Conservation (phyloP, 2,888 invertebrate genomes). For the Gastrophysa polygoni region DNA sequence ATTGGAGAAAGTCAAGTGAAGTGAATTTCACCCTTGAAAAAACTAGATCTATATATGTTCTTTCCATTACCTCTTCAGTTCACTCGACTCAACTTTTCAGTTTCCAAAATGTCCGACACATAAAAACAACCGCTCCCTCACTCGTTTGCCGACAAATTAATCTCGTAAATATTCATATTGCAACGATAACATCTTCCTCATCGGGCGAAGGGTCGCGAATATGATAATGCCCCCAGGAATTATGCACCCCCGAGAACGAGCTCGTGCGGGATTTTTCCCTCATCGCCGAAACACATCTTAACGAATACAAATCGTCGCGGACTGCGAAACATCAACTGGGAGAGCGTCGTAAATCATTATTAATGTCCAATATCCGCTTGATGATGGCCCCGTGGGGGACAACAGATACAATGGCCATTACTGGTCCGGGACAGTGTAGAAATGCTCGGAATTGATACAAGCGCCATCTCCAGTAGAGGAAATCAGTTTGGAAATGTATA, state of each 20-base stretch:
- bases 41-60: no score
- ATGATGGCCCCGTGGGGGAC: not conserved
- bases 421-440: not conserved
- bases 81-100: no score
- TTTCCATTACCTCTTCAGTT: no score
- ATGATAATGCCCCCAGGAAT: not conserved
- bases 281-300: not conserved
- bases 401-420: not conserved
- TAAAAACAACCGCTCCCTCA: no score
- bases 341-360: not conserved
- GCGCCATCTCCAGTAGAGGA: no score
- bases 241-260: not conserved
- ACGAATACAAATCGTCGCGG: not conserved
- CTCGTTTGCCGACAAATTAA: no score
- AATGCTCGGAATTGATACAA: not conserved
- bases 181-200: not conserved
- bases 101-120: no score
- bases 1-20: no score
- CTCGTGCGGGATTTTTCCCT: not conserved
- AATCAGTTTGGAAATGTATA: no score
- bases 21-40: no score
- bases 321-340: not conserved
- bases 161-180: no score
- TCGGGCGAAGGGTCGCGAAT: not conserved
- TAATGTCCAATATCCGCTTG: not conserved